Evolutionary conservation across 1,140 invertebrate genomes (phyloP).

Genomic region (Mycetomoellerius zeteki): DNA sequence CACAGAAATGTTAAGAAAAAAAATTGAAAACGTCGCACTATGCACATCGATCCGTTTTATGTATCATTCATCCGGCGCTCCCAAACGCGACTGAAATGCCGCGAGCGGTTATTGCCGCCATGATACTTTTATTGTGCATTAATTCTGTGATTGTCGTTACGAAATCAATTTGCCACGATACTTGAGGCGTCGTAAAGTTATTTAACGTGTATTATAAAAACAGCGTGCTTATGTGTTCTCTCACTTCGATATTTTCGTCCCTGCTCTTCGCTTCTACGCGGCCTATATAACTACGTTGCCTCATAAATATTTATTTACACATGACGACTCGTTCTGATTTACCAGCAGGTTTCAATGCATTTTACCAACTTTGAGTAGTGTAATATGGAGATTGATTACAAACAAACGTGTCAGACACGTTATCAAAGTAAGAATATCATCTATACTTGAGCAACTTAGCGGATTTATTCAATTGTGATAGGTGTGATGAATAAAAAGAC

Average conservation of each 20-base stretch:
- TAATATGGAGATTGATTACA: conserved; percentile 9
- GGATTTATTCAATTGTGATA: background rate
- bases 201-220: conserved; percentile 81
- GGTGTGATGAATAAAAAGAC: background rate
- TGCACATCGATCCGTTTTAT: conserved; percentile 46
- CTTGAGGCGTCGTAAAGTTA: conserved; percentile 76
- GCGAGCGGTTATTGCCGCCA: conserved; percentile 72
- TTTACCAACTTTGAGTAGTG: conserved; percentile 5
- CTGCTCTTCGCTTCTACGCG: conserved; percentile 21
- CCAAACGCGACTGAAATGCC: conserved; percentile 67
- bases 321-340: conserved; percentile 30
- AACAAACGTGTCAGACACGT: background rate
- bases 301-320: conserved; percentile 59
- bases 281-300: background rate
- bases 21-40: conserved; percentile 14
- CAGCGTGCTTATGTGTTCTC: conserved; percentile 70
- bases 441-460: background rate
- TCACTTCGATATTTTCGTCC: conserved; percentile 22
- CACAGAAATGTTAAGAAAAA: background rate
- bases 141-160: conserved; percentile 80
- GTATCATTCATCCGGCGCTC: conserved; percentile 68
- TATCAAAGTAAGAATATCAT: background rate
- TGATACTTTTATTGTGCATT: conserved; percentile 79
- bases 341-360: background rate
- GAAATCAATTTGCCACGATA: conserved; percentile 79